A percentile compares a stretch with the other conserved stretches of the same genome.
Conservation (phyloP, 92 coral and sea anemone genomes). For the Bergia sp. region DNA sequence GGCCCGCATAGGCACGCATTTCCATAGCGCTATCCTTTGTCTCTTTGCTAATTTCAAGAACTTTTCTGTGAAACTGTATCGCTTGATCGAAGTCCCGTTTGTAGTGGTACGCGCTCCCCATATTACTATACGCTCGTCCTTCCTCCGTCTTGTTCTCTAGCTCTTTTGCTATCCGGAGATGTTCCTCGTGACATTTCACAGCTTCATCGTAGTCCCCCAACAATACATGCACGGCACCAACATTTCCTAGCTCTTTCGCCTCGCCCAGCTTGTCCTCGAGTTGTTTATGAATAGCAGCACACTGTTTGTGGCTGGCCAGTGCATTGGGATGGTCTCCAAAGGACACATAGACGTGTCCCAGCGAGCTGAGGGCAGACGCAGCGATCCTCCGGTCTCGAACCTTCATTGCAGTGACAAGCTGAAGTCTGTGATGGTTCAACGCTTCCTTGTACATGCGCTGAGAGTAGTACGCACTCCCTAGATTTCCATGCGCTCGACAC, state of each 20-base stretch:
- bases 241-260: slow-evolving; percentile 89
- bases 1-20: slow-evolving; percentile 94
- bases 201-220: slow-evolving; percentile 84
- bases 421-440: slow-evolving; percentile 79
- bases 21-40: slow-evolving; percentile 85
- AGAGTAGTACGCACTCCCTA: slow-evolving; percentile 91
- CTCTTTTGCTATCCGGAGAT: slow-evolving; percentile 80
- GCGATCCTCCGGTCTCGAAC: slow-evolving; percentile 84
- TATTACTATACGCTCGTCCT: slow-evolving; percentile 90
- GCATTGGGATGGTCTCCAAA: slow-evolving; percentile 85
- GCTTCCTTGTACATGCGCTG: slow-evolving; percentile 90
- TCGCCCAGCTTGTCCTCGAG: slow-evolving; percentile 83
- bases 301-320: slow-evolving; percentile 87
- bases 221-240: slow-evolving; percentile 95
- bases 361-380: slow-evolving; percentile 84
- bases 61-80: slow-evolving; percentile 74
- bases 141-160: slow-evolving; percentile 79
- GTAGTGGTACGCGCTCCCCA: slow-evolving; percentile 94
- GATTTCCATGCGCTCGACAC: slow-evolving; percentile 93
- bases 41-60: slow-evolving; percentile 79
- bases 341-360: slow-evolving; percentile 93
- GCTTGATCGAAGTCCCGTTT: slow-evolving; percentile 88
- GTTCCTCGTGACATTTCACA: slow-evolving; percentile 83
- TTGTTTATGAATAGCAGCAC: slow-evolving; percentile 81
- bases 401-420: slow-evolving; percentile 87